phyloP scores from a whole-genome alignment of 2,113 vertebrate genomes.

The Heterochromis multidens region DNA sequence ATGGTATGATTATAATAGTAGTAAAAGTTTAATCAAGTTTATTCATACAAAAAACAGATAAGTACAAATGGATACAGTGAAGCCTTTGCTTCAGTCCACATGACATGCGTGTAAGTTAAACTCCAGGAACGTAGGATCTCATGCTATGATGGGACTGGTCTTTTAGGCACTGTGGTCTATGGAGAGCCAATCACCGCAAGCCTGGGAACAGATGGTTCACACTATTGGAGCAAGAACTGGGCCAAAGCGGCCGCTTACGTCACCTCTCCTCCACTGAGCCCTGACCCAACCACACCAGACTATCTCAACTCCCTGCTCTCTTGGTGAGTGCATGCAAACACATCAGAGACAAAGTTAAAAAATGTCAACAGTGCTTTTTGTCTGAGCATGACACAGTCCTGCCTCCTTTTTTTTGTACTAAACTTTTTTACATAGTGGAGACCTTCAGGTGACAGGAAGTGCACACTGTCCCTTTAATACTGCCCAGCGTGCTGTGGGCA shows the following conservation, averaged over 20 bases:
- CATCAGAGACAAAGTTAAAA: not conserved
- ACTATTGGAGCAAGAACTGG: slow-evolving; percentile 99
- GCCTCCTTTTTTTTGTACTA: not conserved
- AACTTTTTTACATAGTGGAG: slow-evolving; percentile 77
- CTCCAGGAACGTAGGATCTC: not conserved
- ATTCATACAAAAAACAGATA: not conserved
- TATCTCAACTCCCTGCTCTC: slow-evolving; percentile 96
- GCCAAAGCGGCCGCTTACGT: slow-evolving; percentile 97
- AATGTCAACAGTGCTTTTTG: not conserved
- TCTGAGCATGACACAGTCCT: not conserved
- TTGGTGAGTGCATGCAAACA: slow-evolving; percentile 77
- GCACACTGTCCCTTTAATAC: slow-evolving; percentile 97
- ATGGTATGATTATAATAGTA: not conserved
- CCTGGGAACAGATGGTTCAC: slow-evolving; percentile 93
- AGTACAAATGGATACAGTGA: not conserved
- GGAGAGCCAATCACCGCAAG: slow-evolving; percentile 96
- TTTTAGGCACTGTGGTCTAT: slow-evolving; percentile 91
- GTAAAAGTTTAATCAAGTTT: too few species aligned
- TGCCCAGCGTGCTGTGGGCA: slow-evolving; percentile 95
- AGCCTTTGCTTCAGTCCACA: not conserved
- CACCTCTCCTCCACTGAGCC: slow-evolving; percentile 93
- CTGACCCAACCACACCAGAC: slow-evolving; percentile 95
- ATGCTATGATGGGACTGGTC: not conserved
- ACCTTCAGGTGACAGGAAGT: slow-evolving; percentile 96
- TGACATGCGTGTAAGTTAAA: not conserved